Base-by-base conservation (phyloP, 1,140 invertebrate species). In the Triops cancriformis region DNA sequence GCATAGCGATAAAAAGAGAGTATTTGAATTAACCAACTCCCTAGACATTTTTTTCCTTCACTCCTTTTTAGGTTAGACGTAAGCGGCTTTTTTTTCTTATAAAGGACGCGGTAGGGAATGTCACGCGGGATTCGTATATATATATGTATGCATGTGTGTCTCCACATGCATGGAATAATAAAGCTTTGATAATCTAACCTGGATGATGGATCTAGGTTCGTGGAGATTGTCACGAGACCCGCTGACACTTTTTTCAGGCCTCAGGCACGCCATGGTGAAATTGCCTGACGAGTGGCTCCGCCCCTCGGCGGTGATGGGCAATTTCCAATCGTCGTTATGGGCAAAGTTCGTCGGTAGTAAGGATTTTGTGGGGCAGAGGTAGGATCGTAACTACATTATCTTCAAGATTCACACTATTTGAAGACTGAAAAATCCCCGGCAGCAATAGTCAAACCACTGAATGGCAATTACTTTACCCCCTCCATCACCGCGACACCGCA, bases 221-320 rank as follows among this genome's bases (percentile, higher is more conserved):
- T 64, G 51, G 23, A 64, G 51, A 64, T 64, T 64, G 51, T 64
- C 51, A 23, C 51, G 51, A 14, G 51, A 64, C 51, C 51, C 51
- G 2, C 51, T 64, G 51, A 64, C 51, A 64, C 51, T 64, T 64
- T 64, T 64, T 64, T 64, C 51, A 64, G 51, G 51, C 23, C 51
- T 64, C 18, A 64, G 51, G 18, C 51, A 64, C 51, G 51, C 51
- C 51, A 64, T 64, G 18, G 10, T 64, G 51, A 14, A 64, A 64
- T 18, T 64, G 0, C 51, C n/a, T 64, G n/a, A 14, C 51, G 6
- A 14, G 31, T 37, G 7, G 31, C 31, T 37, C 31, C 31, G 2
- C 31, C 7, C 31, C 31, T 37, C 31, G 31, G 7, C 31, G 31
- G 7, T 7, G 31, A 37, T 37, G 7, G 7, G 31, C 31, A 37